These are phyloP conservation scores for Anolis sagrei DNA, from an alignment of 2,113 vertebrate genomes.

Conservation along the genomic window DNA sequence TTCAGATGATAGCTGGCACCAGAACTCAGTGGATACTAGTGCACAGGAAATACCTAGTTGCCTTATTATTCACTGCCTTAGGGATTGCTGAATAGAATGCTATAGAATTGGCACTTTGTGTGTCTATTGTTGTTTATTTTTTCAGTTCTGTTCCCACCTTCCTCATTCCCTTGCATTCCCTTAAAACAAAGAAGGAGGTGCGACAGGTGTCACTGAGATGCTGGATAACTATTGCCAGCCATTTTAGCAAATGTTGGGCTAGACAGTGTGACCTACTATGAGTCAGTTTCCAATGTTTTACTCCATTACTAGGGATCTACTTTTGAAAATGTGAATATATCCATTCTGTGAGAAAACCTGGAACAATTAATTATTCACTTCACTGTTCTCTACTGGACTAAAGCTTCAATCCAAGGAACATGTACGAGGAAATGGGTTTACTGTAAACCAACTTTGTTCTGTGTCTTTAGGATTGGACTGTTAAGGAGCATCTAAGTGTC, in stretches of 20 bases:
- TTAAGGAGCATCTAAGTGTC: background rate
- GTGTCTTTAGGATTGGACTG: background rate
- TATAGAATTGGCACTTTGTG: too few relatives aligned
- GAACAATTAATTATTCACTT: background rate
- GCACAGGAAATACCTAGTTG: too few relatives aligned
- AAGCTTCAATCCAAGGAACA: background rate
- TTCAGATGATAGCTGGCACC: too few relatives aligned
- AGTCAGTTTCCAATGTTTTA: background rate
- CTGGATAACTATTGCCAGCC: background rate
- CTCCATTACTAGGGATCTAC: background rate
- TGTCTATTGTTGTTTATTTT: too few relatives aligned
- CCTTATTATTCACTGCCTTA: too few relatives aligned
- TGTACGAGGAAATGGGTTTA: background rate
- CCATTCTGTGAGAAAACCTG: background rate
- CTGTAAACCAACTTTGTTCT: background rate
- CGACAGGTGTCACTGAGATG: background rate
- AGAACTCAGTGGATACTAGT: too few relatives aligned
- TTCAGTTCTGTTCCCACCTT: too few relatives aligned
- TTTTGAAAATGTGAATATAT: background rate
- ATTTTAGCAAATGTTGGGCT: background rate
- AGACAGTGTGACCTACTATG: background rate
- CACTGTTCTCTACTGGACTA: background rate
- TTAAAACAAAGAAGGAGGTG: background rate
- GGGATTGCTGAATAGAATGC: too few relatives aligned
- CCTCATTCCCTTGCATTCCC: background rate